These are phyloP conservation scores for Morpho deidamia DNA, from an alignment of 2,888 invertebrate species.

Conservation along the genomic window DNA sequence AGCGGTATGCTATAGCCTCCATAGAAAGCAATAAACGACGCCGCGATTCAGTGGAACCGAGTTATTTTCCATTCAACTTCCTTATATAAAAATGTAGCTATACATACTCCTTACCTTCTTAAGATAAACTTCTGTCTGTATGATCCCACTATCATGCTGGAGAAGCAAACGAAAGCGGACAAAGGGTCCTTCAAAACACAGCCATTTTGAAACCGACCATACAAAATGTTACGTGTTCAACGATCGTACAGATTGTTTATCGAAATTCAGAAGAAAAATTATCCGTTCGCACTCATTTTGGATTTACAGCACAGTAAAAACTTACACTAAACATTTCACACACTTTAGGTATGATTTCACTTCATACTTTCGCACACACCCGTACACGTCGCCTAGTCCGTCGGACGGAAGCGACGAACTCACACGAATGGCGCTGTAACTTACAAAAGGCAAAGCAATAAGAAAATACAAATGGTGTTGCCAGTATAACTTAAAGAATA, in stretches of 20 bases:
- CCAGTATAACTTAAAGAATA: slow-evolving; percentile 24
- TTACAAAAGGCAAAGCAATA: slow-evolving; percentile 33
- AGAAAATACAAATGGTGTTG: slow-evolving; percentile 35
- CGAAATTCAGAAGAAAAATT: slow-evolving; percentile 46
- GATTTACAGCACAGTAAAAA: slow-evolving; percentile 65
- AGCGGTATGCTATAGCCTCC: slow-evolving; percentile 60
- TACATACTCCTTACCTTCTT: slow-evolving; percentile 77
- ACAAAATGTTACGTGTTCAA: slow-evolving; percentile 72
- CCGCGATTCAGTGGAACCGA: slow-evolving; percentile 56
- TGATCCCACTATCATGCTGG: slow-evolving; percentile 84
- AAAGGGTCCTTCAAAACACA: slow-evolving; percentile 84
- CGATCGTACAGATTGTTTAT: slow-evolving; percentile 49
- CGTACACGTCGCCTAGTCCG: slow-evolving; percentile 69
- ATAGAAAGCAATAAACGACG: slow-evolving; percentile 69
- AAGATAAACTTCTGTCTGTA: slow-evolving; percentile 80
- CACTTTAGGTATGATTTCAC: slow-evolving; percentile 75
- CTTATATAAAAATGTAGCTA: slow-evolving; percentile 38
- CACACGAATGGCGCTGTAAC: slow-evolving; percentile 51
- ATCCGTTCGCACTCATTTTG: slow-evolving; percentile 76
- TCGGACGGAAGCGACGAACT: slow-evolving; percentile 63
- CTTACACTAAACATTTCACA: slow-evolving; percentile 77
- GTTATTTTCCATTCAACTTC: slow-evolving; percentile 63
- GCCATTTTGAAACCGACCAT: slow-evolving; percentile 83
- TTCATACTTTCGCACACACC: slow-evolving; percentile 77
- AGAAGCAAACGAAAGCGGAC: slow-evolving; percentile 80